These are phyloP conservation scores for Bimastos eiseni DNA, from an alignment of 2,888 invertebrate genomes.

Conservation along the genomic window DNA sequence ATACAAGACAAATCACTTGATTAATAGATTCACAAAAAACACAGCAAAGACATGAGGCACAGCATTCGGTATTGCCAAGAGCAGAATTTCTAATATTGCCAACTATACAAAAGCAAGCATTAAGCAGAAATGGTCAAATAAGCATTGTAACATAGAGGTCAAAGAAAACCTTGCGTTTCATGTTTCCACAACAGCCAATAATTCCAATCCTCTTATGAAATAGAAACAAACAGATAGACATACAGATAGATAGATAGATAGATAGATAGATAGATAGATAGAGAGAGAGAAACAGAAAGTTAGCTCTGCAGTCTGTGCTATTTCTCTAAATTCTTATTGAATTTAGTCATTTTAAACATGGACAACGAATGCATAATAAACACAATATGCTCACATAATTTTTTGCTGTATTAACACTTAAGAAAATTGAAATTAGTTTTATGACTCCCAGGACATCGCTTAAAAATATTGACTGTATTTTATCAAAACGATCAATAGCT, in stretches of 20 bases:
- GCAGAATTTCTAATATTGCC: constrained; percentile 1
- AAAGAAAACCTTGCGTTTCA: not conserved
- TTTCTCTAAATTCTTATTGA: not conserved
- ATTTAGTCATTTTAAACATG: not conserved
- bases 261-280: not conserved
- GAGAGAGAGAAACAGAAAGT: not conserved
- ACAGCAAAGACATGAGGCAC: not conserved
- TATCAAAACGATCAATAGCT: not conserved
- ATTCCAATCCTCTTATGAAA: too few relatives aligned
- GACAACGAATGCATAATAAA: not conserved
- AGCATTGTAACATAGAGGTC: not conserved
- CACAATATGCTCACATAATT: not conserved
- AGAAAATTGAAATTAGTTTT: not conserved
- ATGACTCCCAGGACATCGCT: not conserved
- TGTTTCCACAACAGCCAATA: not conserved
- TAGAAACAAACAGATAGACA: not conserved
- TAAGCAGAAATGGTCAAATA: not conserved
- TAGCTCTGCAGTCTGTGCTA: not conserved
- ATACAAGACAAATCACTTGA: not conserved
- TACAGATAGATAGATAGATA: not conserved
- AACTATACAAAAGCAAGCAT: not conserved
- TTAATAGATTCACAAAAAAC: not conserved
- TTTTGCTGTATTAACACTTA: not conserved
- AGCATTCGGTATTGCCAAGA: constrained; percentile 16
- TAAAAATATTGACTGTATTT: not conserved